Evolutionary conservation across 2,113 vertebrate genomes (phyloP).

Genomic region (Chrysochloris asiatica): DNA sequence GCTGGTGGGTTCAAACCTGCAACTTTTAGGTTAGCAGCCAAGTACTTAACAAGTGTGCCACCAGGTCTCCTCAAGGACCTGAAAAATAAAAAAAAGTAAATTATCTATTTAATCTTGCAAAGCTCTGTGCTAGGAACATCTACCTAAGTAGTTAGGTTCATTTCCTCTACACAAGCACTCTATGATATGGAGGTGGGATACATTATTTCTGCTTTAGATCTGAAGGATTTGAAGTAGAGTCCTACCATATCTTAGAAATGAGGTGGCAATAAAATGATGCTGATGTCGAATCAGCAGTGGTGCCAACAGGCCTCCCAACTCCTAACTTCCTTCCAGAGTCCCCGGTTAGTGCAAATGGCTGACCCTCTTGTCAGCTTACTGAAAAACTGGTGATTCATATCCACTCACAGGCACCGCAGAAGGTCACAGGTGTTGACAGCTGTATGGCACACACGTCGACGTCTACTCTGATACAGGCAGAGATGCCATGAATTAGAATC

Average conservation of each 20-base stretch:
- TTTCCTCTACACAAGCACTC: fast-evolving
- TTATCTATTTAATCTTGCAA: too few relatives aligned
- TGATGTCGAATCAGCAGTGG: too few relatives aligned
- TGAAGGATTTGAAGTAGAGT: background rate
- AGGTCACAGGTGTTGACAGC: background rate
- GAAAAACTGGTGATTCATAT: background rate
- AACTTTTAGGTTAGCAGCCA: too few relatives aligned
- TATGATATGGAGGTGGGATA: background rate
- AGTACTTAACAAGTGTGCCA: too few relatives aligned
- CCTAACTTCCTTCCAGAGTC: too few relatives aligned
- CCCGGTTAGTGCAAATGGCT: too few relatives aligned
- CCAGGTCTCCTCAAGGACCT: too few relatives aligned
- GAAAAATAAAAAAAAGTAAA: background rate
- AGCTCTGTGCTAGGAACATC: background rate
- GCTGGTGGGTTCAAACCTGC: too few relatives aligned
- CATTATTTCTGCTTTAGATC: background rate
- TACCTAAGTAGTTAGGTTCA: fast-evolving
- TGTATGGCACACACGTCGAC: too few relatives aligned
- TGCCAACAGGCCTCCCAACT: background rate
- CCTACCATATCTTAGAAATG: background rate
- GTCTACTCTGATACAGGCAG: background rate
- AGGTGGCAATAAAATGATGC: background rate
- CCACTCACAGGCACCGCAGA: background rate
- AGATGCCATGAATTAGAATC: background rate
- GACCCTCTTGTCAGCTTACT: background rate